These are phyloP conservation scores for Varanus salvator DNA, from an alignment of 2,113 vertebrate species.

Conservation along the genomic window DNA sequence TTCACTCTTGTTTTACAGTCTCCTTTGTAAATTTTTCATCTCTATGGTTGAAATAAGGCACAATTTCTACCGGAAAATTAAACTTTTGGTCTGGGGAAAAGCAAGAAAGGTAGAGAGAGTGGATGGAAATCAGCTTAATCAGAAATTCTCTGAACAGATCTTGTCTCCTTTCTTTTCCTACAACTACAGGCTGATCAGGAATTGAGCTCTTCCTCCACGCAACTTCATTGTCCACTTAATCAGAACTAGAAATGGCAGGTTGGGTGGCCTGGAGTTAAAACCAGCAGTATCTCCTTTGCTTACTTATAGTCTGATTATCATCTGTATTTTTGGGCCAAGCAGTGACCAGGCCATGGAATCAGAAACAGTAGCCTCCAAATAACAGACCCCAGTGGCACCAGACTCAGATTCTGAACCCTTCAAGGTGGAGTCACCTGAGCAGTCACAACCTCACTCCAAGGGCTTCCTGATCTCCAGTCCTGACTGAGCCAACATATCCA, in stretches of 20 bases:
- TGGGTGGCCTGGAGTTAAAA: background rate
- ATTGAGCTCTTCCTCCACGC: too few species aligned
- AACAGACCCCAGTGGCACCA: background rate
- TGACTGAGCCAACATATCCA: background rate
- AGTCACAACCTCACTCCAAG: background rate
- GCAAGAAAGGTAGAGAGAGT: background rate
- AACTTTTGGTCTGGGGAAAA: slow-evolving; percentile 27
- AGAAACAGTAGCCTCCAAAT: background rate
- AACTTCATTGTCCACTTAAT: background rate
- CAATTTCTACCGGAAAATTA: slow-evolving; percentile 47
- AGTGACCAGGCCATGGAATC: background rate
- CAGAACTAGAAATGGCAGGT: background rate
- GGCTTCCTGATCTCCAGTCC: background rate
- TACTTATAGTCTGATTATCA: background rate
- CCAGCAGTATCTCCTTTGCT: background rate
- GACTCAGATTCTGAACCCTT: background rate
- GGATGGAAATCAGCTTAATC: background rate
- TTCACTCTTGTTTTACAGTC: slow-evolving; percentile 39
- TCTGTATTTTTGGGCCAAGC: background rate
- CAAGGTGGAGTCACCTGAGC: background rate
- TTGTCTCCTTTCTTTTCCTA: background rate
- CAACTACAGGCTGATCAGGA: background rate
- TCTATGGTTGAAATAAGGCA: background rate
- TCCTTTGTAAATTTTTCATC: slow-evolving; percentile 52
- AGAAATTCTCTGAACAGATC: background rate